These are phyloP conservation scores for Brachyopa scutellaris DNA, from an alignment of 2,888 invertebrate genomes.

Conservation along the genomic window DNA sequence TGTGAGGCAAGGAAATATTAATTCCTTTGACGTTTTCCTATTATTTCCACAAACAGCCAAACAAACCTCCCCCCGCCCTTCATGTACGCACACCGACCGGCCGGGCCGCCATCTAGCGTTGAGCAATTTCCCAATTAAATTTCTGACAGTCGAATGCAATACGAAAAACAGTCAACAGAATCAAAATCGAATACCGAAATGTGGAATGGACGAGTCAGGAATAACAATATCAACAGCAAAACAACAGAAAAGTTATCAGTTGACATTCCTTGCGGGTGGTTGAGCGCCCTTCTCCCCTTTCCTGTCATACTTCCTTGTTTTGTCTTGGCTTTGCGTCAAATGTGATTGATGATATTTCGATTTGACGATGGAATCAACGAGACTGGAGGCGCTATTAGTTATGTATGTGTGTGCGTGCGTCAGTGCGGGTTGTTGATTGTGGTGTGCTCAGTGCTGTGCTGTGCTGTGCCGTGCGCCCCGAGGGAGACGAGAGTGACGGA, in stretches of 20 bases:
- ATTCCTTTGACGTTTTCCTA: conserved; percentile 32
- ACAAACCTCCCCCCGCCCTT: neutral
- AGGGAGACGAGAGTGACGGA: conserved; percentile 31
- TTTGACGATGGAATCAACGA: conserved; percentile 26
- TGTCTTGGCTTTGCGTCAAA: conserved; percentile 21
- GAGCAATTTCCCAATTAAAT: conserved; percentile 42
- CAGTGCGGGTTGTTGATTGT: neutral
- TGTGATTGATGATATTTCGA: conserved; percentile 61
- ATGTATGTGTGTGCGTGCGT: too few relatives aligned
- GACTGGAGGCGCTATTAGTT: conserved; percentile 6
- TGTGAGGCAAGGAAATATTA: conserved; percentile 37
- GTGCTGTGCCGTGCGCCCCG: neutral
- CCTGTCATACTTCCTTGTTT: neutral
- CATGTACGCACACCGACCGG: neutral
- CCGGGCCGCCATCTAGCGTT: neutral
- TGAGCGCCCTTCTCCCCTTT: conserved; percentile 11
- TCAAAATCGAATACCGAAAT: conserved; percentile 47
- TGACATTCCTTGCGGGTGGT: conserved; percentile 45
- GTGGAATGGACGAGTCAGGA: neutral
- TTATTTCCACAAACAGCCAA: neutral
- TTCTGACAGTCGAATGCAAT: conserved; percentile 46
- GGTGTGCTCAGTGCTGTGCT: neutral
- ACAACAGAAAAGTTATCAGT: conserved; percentile 52
- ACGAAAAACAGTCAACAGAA: conserved; percentile 26
- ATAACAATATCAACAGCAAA: conserved; percentile 17